Percentiles rank a stretch among this genome's conserved stretches.
Conservation (phyloP, 2,888 invertebrate species). For the Amblyteles armatorius region DNA sequence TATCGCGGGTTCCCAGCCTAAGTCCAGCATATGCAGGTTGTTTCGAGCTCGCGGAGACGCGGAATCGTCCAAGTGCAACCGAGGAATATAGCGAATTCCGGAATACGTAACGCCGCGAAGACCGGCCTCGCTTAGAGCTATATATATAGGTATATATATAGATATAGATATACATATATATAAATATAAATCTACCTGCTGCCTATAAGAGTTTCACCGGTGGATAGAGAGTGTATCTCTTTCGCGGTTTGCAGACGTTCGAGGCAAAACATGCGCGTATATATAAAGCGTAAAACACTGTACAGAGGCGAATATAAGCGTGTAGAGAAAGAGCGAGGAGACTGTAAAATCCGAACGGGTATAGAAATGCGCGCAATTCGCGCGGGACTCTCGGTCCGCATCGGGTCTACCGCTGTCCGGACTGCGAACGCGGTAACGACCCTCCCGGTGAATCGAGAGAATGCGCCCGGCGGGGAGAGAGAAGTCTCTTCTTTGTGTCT, state of each 20-base stretch:
- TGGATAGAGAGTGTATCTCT: conserved; percentile 34
- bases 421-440: conserved; percentile 59
- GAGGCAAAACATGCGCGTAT: conserved; percentile 9
- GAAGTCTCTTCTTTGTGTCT: conserved; percentile 63
- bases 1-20: conserved; percentile 57
- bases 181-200: neutral
- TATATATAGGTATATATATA: neutral
- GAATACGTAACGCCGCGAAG: conserved; percentile 67
- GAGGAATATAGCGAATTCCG: conserved; percentile 68
- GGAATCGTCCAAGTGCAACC: conserved; percentile 65
- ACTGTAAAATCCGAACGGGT: conserved; percentile 64
- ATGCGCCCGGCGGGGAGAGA: conserved; percentile 36
- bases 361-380: conserved; percentile 60
- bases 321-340: conserved; percentile 54
- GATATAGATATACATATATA: neutral
- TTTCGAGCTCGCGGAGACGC: conserved; percentile 46
- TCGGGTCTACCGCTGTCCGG: conserved; percentile 33
- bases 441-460: conserved; percentile 60
- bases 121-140: neutral
- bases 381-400: conserved; percentile 59
- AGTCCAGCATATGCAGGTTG: conserved; percentile 38
- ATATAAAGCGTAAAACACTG: conserved; percentile 22
- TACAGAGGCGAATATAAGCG: conserved; percentile 22
- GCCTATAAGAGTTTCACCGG: conserved; percentile 16
- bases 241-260: conserved; percentile 39